A percentile compares a stretch with the other conserved stretches of the same genome.
These are phyloP conservation scores for Chionodraco myersi DNA, from an alignment of 2,113 vertebrate species.

Conservation along the genomic window DNA sequence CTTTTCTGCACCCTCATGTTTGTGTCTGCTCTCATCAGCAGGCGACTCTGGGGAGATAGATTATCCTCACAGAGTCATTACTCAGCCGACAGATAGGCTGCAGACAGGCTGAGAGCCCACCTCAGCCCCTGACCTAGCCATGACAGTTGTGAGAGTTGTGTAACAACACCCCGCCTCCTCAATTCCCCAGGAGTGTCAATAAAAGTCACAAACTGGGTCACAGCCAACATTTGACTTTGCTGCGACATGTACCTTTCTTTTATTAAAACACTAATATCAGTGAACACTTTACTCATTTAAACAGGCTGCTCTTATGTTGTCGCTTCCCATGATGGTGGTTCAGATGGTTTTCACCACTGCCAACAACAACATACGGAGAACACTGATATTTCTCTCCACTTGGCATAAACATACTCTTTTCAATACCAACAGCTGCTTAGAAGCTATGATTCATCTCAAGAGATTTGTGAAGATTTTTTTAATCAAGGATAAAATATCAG, in stretches of 20 bases:
- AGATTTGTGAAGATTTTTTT: not conserved
- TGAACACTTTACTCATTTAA: slow-evolving; percentile 11
- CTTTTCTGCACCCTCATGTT: slow-evolving; percentile 21
- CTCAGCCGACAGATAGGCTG: slow-evolving; percentile 60
- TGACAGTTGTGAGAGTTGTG: slow-evolving; percentile 54
- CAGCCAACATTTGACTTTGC: slow-evolving; percentile 29
- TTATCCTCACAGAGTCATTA: slow-evolving; percentile 60
- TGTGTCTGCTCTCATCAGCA: slow-evolving; percentile 34
- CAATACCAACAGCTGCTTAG: not conserved
- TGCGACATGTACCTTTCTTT: slow-evolving; percentile 14
- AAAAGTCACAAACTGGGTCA: slow-evolving; percentile 30
- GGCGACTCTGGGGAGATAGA: slow-evolving; percentile 59
- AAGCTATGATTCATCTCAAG: not conserved
- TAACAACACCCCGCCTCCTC: slow-evolving; percentile 41
- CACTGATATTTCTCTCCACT: not conserved
- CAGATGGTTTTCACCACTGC: not conserved
- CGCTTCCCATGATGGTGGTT: not conserved
- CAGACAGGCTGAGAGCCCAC: slow-evolving; percentile 45
- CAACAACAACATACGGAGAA: not conserved
- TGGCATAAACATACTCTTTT: not conserved
- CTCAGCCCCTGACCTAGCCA: slow-evolving; percentile 50
- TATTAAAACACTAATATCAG: slow-evolving; percentile 25
- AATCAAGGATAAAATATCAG: not conserved
- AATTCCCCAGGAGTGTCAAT: slow-evolving; percentile 49
- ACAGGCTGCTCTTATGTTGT: slow-evolving; percentile 3